Percentiles rank a stretch among this genome's conserved stretches.
These are phyloP conservation scores for Oxyteleia sp. DNA, from an alignment of 2,888 invertebrate species.

Conservation along the genomic window DNA sequence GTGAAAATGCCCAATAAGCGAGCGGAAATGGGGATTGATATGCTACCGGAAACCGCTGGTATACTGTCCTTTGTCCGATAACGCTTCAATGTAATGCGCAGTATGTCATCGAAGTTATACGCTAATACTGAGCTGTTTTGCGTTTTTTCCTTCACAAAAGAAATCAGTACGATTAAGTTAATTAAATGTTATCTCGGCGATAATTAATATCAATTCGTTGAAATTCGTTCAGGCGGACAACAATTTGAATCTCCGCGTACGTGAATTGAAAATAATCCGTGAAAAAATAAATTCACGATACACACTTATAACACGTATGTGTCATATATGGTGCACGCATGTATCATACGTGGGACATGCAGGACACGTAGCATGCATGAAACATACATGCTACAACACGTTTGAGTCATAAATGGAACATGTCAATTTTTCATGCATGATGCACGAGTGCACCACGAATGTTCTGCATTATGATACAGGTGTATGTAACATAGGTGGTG, in stretches of 20 bases:
- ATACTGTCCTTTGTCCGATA: conserved; percentile 80
- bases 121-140: conserved; percentile 34
- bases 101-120: conserved; percentile 54
- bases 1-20: conserved; percentile 72
- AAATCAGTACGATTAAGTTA: conserved; percentile 8
- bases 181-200: conserved; percentile 4
- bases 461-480: too few relatives aligned
- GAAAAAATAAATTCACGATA: too few relatives aligned
- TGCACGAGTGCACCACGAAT: too few relatives aligned
- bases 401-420: too few relatives aligned
- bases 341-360: too few relatives aligned
- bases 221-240: not conserved
- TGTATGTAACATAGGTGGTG: too few relatives aligned
- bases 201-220: conserved; percentile 3
- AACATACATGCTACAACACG: too few relatives aligned
- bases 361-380: too few relatives aligned
- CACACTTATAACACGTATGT: too few relatives aligned
- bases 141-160: not conserved
- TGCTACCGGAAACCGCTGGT: conserved; percentile 85
- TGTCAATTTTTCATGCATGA: too few relatives aligned
- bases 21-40: conserved; percentile 86
- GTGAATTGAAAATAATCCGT: conserved; percentile 18
- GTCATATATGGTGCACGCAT: too few relatives aligned
- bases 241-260: not conserved
- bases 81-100: conserved; percentile 61